Evolutionary conservation across 1,140 invertebrate genomes (phyloP).

Genomic region (Scaptomyza montana): DNA sequence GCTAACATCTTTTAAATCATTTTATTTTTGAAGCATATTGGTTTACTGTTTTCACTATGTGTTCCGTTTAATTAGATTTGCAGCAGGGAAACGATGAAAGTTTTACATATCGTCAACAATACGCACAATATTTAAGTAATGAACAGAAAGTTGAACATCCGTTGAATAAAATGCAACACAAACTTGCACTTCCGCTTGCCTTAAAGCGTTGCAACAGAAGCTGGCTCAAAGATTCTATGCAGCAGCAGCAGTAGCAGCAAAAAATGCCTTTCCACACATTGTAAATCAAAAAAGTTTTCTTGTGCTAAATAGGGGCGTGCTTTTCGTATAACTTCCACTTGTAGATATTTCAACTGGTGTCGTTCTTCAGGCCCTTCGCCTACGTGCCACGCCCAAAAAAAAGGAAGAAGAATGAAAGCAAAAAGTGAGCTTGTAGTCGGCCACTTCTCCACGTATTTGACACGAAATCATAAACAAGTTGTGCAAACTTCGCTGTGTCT

Average conservation of each 20-base stretch:
- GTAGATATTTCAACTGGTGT: slow-evolving; percentile 66
- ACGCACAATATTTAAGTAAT: slow-evolving; percentile 28
- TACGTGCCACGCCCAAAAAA: slow-evolving; percentile 5
- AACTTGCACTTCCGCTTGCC: slow-evolving; percentile 55
- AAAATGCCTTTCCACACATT: slow-evolving; percentile 33
- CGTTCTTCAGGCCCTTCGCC: slow-evolving; percentile 25
- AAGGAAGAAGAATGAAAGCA: not conserved
- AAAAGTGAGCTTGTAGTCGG: slow-evolving; percentile 16
- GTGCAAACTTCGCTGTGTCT: slow-evolving; percentile 61
- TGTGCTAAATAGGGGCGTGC: slow-evolving; percentile 67
- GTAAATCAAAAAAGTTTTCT: slow-evolving; percentile 75
- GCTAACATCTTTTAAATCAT: too few species aligned
- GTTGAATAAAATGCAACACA: slow-evolving; percentile 50
- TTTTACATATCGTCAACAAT: not conserved
- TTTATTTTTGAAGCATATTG: too few species aligned
- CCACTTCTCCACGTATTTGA: slow-evolving; percentile 73
- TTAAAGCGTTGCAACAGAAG: slow-evolving; percentile 43
- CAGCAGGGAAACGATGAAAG: slow-evolving; percentile 1
- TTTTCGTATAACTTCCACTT: slow-evolving; percentile 47
- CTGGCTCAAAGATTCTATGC: slow-evolving; percentile 32
- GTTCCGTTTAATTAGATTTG: not conserved
- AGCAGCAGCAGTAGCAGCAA: slow-evolving; percentile 3
- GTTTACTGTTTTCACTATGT: not conserved
- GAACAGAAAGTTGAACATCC: slow-evolving; percentile 35
- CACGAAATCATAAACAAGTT: slow-evolving; percentile 80